A percentile compares a stretch with the other conserved stretches of the same genome.
Conservation (phyloP, 2,113 vertebrate genomes). For the Nycticebus coucang region DNA sequence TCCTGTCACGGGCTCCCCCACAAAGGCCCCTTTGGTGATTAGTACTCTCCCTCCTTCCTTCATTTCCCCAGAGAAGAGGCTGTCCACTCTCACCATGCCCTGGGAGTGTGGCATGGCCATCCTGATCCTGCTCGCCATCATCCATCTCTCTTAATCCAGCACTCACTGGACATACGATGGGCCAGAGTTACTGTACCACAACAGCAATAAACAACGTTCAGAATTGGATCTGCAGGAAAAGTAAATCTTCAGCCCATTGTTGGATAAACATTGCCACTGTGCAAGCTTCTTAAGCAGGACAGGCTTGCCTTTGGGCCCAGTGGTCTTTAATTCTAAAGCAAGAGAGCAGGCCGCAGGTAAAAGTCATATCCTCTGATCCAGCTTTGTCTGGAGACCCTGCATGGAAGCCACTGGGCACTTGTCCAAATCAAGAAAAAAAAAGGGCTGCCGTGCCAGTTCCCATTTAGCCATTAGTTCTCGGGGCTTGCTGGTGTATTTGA, state of each 20-base stretch:
- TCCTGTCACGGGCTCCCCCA: fast-evolving
- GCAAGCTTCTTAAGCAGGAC: not conserved
- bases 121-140: fast-evolving
- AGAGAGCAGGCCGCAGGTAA: fast-evolving
- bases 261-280: too few relatives aligned
- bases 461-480: not conserved
- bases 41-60: too few relatives aligned
- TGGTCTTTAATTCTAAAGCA: too few relatives aligned
- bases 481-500: fast-evolving
- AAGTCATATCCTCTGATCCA: not conserved
- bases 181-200: too few relatives aligned
- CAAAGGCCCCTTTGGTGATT: fast-evolving
- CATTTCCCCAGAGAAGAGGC: too few relatives aligned
- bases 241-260: fast-evolving
- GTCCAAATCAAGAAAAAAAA: not conserved
- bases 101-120: fast-evolving
- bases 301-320: not conserved
- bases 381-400: not conserved
- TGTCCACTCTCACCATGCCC: fast-evolving
- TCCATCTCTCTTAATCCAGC: not conserved
- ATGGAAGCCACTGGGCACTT: fast-evolving
- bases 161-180: fast-evolving
- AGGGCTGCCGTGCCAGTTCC: too few relatives aligned
- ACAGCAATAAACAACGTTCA: not conserved
- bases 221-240: not conserved